Base-by-base conservation (phyloP, 2,113 vertebrate species). In the Burhinus oedicnemus region DNA sequence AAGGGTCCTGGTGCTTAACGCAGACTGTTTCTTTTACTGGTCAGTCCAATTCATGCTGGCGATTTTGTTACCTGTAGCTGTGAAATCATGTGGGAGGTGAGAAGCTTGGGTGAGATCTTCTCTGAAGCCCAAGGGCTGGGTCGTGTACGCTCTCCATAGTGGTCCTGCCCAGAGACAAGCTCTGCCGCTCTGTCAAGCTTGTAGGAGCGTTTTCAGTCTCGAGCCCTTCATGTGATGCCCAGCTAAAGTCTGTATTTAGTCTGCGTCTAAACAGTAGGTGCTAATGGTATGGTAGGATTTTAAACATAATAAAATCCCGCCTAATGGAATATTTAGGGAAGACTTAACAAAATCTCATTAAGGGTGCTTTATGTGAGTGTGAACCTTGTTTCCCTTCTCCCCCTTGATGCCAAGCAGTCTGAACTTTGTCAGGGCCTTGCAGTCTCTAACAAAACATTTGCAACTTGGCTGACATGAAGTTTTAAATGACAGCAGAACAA, bases 301-400 rank as follows among this genome's bases (percentile, higher is more conserved):
- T 11, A 40, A 82, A 81, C 17, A 5, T 40, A 19, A 27, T 75
- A 23, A 79, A 66, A 30, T 47, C 47, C 26, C 32, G 29, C 38
- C 72, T 34, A 19, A 5, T 51, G n/a, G 32, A 74, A 55, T 70
- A 51, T 22, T 93, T 80, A 32, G 54, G 21, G 68, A 40, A 38
- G 34, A 49, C 12, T 61, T 54, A n/a, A 71, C n/a, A 29, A 55
- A 64, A 27, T 51, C 62, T 72, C 47, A 57, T n/a, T 10, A 8
- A 9, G 2, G 5, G 27, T 27, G 32, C 30, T 80, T 75, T 40
- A 4, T 11, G 3, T 5, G 20, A 77, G 32, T 7, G 2, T 0
- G 13, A 70, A 9, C 47, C 47, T 82, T 44, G 5, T 57, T 91
- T 36, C 42, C 57, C 15, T 81, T 62, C 30, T 70, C 17, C 32